phyloP scores from a whole-genome alignment of 1,140 invertebrate genomes.

The Holotrichia oblita region DNA sequence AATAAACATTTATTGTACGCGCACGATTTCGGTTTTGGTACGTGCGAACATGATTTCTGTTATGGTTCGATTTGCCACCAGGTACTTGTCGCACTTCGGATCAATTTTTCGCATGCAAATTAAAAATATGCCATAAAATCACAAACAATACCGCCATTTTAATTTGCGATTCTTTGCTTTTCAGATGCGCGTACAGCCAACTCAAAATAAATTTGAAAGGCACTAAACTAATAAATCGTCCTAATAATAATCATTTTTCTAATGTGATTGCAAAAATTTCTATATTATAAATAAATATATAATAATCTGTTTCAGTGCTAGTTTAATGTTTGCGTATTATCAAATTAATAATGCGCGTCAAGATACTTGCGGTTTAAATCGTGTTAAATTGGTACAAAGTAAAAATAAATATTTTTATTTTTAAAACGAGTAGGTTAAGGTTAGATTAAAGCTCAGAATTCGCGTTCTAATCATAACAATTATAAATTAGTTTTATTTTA shows the following conservation, averaged over 20 bases:
- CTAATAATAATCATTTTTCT: too few species aligned
- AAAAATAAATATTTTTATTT: too few species aligned
- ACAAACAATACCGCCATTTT: slow-evolving; percentile 41
- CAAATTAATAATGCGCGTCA: too few species aligned
- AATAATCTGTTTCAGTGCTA: too few species aligned
- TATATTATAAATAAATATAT: too few species aligned
- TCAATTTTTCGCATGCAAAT: slow-evolving; percentile 36
- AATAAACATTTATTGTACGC: not conserved
- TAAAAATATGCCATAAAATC: slow-evolving; percentile 32
- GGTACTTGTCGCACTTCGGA: not conserved
- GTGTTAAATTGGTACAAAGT: too few species aligned
- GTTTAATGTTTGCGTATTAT: too few species aligned
- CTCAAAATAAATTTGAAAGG: slow-evolving; percentile 26
- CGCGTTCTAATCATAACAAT: slow-evolving; percentile 7
- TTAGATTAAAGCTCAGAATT: not conserved
- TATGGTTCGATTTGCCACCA: not conserved
- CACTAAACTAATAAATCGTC: not conserved
- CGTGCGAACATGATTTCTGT: not conserved
- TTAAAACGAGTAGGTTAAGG: not conserved
- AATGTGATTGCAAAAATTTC: too few species aligned
- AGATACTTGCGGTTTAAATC: too few species aligned
- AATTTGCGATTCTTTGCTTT: slow-evolving; percentile 22
- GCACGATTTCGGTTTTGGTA: not conserved
- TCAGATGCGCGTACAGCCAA: slow-evolving; percentile 19
- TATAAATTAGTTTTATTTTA: slow-evolving; percentile 22